A percentile compares a stretch with the other conserved stretches of the same genome.
These are phyloP conservation scores for Thecocarcelia acutangulata DNA, from an alignment of 2,888 invertebrate genomes.

Conservation along the genomic window DNA sequence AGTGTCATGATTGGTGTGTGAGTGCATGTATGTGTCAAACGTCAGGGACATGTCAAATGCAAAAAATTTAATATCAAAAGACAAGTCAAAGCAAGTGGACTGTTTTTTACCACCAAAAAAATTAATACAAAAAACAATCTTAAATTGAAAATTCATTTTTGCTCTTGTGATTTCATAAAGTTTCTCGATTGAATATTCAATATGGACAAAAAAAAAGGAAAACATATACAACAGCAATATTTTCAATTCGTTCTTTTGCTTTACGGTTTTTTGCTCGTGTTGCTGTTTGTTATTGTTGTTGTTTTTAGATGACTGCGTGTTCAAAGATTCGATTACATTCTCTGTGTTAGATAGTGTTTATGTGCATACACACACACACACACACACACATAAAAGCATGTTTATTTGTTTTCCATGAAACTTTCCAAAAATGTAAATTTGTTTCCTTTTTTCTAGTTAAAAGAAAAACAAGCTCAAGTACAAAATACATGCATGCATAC, in stretches of 20 bases:
- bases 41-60: constrained; percentile 69
- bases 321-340: constrained; percentile 73
- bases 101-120: constrained; percentile 43
- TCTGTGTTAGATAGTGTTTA: constrained; percentile 75
- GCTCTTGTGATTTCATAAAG: constrained; percentile 15
- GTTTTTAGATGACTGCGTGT: constrained; percentile 39
- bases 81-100: constrained; percentile 75
- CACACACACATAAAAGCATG: too few species aligned
- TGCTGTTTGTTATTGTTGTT: constrained; percentile 22
- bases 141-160: constrained; percentile 31
- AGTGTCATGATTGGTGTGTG: too few species aligned
- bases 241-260: constrained; percentile 40
- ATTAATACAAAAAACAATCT: constrained; percentile 56
- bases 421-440: neutral
- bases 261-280: constrained; percentile 27
- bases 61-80: constrained; percentile 73
- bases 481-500: too few species aligned
- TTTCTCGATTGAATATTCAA: constrained; percentile 54
- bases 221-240: neutral
- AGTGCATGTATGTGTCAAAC: constrained; percentile 46
- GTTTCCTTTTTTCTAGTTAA: neutral
- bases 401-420: neutral
- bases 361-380: neutral
- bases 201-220: constrained; percentile 43
- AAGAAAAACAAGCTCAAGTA: constrained; percentile 67